Percentiles rank a stretch among this genome's conserved stretches.
Conservation (phyloP, 2,797 vertebrate genomes). For the Epinephelus awoara region DNA sequence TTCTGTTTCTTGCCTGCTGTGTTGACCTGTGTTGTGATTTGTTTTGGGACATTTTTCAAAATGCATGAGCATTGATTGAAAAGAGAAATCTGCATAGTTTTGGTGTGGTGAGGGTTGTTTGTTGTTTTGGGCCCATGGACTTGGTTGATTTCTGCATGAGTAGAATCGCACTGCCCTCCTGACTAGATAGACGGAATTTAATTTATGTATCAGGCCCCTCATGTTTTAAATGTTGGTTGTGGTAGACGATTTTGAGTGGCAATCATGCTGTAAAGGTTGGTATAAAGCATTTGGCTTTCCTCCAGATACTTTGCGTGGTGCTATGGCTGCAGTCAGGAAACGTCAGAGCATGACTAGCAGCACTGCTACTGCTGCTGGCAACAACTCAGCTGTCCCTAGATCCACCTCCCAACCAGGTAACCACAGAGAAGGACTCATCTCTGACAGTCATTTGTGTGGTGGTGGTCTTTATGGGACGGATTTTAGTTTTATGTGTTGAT, state of each 20-base stretch:
- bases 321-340: slow-evolving; percentile 87
- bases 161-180: slow-evolving; percentile 13
- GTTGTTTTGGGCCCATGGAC: neutral
- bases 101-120: neutral
- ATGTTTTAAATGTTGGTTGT: neutral
- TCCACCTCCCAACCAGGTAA: slow-evolving; percentile 86
- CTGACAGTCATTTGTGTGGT: neutral
- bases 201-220: neutral
- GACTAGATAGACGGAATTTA: neutral
- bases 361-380: slow-evolving; percentile 52
- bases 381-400: slow-evolving; percentile 84
- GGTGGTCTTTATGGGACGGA: too few species aligned
- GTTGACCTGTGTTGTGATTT: slow-evolving; percentile 27
- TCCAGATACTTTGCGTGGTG: slow-evolving; percentile 88
- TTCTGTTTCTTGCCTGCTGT: slow-evolving; percentile 12
- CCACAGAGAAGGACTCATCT: slow-evolving; percentile 45
- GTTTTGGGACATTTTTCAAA: slow-evolving; percentile 16
- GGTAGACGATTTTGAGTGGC: neutral
- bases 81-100: neutral
- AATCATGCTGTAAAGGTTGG: slow-evolving; percentile 8
- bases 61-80: slow-evolving; percentile 36
- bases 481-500: too few species aligned
- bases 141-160: slow-evolving; percentile 52
- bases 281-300: slow-evolving; percentile 80
- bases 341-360: slow-evolving; percentile 79